Conservation (phyloP, 1,140 invertebrate species). For the Drosophila equinoxialis region DNA sequence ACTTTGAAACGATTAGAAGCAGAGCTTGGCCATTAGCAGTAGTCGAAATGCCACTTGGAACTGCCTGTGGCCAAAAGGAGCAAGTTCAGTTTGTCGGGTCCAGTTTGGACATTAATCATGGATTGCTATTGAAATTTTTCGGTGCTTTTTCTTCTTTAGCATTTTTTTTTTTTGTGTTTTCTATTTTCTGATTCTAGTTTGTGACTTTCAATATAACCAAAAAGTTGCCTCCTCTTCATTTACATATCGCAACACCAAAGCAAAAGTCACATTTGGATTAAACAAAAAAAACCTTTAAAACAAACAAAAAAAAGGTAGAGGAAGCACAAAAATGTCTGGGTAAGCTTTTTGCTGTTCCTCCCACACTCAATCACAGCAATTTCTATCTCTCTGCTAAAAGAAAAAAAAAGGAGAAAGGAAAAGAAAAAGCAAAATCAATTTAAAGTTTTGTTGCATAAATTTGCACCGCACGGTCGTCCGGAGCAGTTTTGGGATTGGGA, state of each 20-base stretch:
- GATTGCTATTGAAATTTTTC: slow-evolving; percentile 15
- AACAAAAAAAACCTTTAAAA: slow-evolving; percentile 38
- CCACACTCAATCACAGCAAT: background rate
- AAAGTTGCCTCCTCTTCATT: slow-evolving; percentile 51
- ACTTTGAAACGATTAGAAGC: slow-evolving; percentile 48
- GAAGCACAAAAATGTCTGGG: slow-evolving; percentile 13
- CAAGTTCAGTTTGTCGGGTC: slow-evolving; percentile 9
- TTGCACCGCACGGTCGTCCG: slow-evolving; percentile 48
- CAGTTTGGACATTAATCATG: slow-evolving; percentile 55
- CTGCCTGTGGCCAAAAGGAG: background rate
- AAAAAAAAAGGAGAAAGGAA: slow-evolving; percentile 28
- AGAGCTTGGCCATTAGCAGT: slow-evolving; percentile 47
- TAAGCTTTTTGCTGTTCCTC: slow-evolving; percentile 6
- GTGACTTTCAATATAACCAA: slow-evolving; percentile 49
- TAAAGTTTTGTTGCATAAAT: slow-evolving; percentile 76
- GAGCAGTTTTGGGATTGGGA: slow-evolving; percentile 15
- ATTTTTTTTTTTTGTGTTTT: slow-evolving; percentile 23
- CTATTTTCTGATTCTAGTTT: slow-evolving; percentile 36
- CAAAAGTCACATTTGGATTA: slow-evolving; percentile 58
- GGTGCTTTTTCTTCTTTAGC: slow-evolving; percentile 34
- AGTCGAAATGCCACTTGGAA: background rate
- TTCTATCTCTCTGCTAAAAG: slow-evolving; percentile 2
- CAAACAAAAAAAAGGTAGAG: background rate
- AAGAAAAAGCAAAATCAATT: slow-evolving; percentile 62
- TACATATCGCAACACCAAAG: slow-evolving; percentile 50